A percentile compares a stretch with the other conserved stretches of the same genome.
phyloP scores from a whole-genome alignment of 2,113 vertebrate genomes.

The Pelodiscus sinensis region DNA sequence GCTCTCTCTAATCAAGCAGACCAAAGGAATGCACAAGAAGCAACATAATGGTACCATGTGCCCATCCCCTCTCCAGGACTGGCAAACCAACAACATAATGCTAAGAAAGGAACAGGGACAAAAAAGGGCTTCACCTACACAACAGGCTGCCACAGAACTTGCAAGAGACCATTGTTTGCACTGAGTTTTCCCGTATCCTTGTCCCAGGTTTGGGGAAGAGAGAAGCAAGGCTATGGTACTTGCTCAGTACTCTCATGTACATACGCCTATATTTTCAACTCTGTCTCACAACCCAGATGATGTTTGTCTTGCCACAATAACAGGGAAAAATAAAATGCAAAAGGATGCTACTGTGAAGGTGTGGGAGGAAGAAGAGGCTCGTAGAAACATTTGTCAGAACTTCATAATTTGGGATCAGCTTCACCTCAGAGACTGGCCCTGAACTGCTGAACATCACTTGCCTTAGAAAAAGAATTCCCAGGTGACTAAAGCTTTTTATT shows the following conservation, averaged over 20 bases:
- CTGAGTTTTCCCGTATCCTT: background rate
- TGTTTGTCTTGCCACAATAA: background rate
- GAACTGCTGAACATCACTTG: background rate
- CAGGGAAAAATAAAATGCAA: fast-evolving
- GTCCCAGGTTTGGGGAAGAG: background rate
- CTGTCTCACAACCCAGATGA: background rate
- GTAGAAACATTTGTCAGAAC: background rate
- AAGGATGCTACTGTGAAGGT: background rate
- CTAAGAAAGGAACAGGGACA: background rate
- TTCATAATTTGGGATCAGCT: background rate
- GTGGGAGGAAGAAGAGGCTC: background rate
- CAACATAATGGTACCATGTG: background rate
- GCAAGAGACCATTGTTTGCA: background rate
- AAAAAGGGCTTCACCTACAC: background rate
- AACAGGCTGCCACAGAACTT: background rate
- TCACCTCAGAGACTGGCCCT: constrained; percentile 1
- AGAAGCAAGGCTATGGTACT: background rate
- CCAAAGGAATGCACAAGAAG: background rate
- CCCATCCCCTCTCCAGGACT: background rate
- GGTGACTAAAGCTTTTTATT: background rate
- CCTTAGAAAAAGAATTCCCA: constrained; percentile 19
- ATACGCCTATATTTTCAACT: background rate
- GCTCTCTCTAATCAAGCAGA: background rate
- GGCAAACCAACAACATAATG: background rate
- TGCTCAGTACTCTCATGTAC: background rate